Evolutionary conservation across 2,888 invertebrate species (phyloP).

Genomic region (Icerya purchasi): DNA sequence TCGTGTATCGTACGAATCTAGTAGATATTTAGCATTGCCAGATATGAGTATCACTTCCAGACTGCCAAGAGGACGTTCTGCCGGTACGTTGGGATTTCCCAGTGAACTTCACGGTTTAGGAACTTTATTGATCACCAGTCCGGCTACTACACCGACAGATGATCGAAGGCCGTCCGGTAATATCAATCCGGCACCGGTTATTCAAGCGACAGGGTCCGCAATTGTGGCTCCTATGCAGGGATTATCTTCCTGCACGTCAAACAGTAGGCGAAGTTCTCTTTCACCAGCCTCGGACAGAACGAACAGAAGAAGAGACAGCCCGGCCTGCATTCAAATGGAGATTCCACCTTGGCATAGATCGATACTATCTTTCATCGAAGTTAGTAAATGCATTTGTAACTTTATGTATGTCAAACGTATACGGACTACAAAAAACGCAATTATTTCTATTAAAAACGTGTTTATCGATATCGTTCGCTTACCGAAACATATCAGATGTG

Average conservation of each 20-base stretch:
- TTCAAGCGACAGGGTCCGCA: conserved; percentile 10
- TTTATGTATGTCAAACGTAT: no score
- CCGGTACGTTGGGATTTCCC: conserved; percentile 22
- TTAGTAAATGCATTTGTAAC: no score
- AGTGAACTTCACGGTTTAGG: conserved; percentile 18
- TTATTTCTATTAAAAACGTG: no score
- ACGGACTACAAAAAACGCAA: no score
- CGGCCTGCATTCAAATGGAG: conserved; percentile 24
- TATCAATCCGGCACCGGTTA: conserved; percentile 14
- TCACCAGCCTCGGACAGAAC: conserved; percentile 23
- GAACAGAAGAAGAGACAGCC: conserved; percentile 23
- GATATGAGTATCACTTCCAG: conserved; percentile 20
- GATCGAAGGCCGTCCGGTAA: conserved; percentile 19
- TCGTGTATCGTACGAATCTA: conserved; percentile 26
- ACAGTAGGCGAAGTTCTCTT: conserved; percentile 24
- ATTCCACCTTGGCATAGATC: conserved; percentile 25
- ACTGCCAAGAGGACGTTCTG: conserved; percentile 22
- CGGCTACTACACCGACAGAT: conserved; percentile 18
- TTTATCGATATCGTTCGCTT: no score
- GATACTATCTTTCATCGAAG: conserved; percentile 26
- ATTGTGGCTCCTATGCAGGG: conserved; percentile 7
- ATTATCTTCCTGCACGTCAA: conserved; percentile 17
- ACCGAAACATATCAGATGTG: no score
- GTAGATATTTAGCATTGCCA: conserved; percentile 24
- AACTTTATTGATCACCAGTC: conserved; percentile 13